These are phyloP conservation scores for Spodoptera litura DNA, from an alignment of 1,140 invertebrate genomes.

Conservation along the genomic window DNA sequence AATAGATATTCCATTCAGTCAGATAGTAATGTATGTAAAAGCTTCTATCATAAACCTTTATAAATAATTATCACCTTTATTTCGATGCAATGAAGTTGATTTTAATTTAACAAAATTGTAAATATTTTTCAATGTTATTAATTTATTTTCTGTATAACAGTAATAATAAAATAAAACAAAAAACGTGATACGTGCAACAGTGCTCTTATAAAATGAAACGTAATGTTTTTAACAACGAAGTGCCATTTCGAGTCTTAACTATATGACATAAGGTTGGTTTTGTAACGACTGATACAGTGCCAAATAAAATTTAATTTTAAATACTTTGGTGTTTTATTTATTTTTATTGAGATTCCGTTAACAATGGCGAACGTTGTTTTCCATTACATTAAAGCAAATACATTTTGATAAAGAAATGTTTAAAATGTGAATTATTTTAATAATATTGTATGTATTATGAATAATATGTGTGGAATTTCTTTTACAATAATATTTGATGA, in stretches of 20 bases:
- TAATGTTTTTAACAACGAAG: conserved; percentile 15
- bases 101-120: too few relatives aligned
- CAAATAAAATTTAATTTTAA: conserved; percentile 35
- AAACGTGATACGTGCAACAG: conserved; percentile 23
- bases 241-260: conserved; percentile 24
- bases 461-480: not conserved
- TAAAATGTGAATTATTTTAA: too few relatives aligned
- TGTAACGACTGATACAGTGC: conserved; percentile 27
- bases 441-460: too few relatives aligned
- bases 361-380: not conserved
- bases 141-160: too few relatives aligned
- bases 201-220: conserved; percentile 17
- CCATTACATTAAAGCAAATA: not conserved
- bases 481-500: not conserved
- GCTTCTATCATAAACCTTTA: too few relatives aligned
- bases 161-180: too few relatives aligned
- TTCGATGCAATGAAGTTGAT: too few relatives aligned
- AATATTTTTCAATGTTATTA: too few relatives aligned
- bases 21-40: too few relatives aligned
- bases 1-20: too few relatives aligned
- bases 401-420: not conserved
- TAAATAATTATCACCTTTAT: too few relatives aligned
- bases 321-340: conserved; percentile 27
- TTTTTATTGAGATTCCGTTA: conserved; percentile 1
- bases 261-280: conserved; percentile 4